Percentiles rank a stretch among this genome's conserved stretches.
Conservation (phyloP, 2,113 vertebrate genomes). For the Podarcis cretensis region DNA sequence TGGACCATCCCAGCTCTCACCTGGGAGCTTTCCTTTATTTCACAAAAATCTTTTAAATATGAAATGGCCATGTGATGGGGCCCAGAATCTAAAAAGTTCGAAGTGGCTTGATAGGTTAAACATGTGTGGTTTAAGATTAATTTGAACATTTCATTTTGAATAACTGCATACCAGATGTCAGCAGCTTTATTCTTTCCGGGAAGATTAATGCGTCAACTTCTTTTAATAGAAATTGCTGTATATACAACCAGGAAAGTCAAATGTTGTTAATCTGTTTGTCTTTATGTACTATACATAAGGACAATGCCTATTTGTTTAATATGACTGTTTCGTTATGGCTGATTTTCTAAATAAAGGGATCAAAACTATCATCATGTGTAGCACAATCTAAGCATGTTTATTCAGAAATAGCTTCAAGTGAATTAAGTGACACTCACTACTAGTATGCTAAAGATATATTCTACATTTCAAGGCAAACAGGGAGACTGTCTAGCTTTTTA, state of each 20-base stretch:
- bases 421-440: not conserved
- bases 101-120: not conserved
- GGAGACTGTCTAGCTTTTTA: not conserved
- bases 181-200: not conserved
- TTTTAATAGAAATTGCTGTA: not conserved
- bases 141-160: not conserved
- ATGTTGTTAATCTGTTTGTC: not conserved
- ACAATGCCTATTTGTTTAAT: not conserved
- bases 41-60: not conserved
- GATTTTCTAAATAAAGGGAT: not conserved
- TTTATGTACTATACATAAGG: not conserved
- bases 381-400: not conserved
- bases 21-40: not conserved
- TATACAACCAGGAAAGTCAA: not conserved
- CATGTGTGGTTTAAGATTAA: not conserved
- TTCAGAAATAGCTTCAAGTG: not conserved
- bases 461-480: not conserved
- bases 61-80: not conserved
- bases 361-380: not conserved
- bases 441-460: not conserved
- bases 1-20: too few relatives aligned
- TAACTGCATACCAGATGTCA: too few relatives aligned
- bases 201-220: not conserved
- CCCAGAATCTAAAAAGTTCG: not conserved
- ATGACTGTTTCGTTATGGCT: not conserved